Evolutionary conservation across 2,888 invertebrate species (phyloP), one percentile per base, ranked within the genome.

Genomic region (Vanessa cardui): DNA sequence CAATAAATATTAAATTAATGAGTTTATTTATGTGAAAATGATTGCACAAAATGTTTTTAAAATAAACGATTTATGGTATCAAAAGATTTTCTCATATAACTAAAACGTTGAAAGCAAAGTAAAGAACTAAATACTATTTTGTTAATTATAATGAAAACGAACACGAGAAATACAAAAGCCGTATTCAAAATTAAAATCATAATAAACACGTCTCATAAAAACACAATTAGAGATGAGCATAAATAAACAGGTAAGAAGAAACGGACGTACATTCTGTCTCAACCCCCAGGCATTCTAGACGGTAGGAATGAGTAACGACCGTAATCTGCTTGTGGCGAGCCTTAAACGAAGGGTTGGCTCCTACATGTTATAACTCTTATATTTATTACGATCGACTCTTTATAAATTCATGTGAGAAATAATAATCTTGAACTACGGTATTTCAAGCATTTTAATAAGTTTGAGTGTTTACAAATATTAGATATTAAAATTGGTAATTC

Each of bases 291-390:
- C 86, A 76, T 78, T 85, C 85, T 83, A 81, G 90, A 87, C 88
- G 87, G 88, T 88, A 89, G 87, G 89, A 86, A 89, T 91, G 91
- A 92, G 83, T 91, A 89, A 92, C 92, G 89, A 82, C 84, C 76
- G 81, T 92, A 92, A 92, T 92, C 92, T 90, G 87, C 89, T 89
- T 88, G 89, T 83, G 89, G 89, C 85, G 81, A 85, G 88, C 89
- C 89, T 86, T 85, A 90, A 90, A 84, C 88, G 86, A 90, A 90
- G 90, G 90, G 90, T 88, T 89, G 87, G 87, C 88, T 88, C 83
- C 87, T 83, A 83, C 86, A 79, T 84, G 84, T 83, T 74, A 73
- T 73, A 75, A 75, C 71, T 74, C 74, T 75, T 68, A 86, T 85
- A 90, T 91, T 91, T 92, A 90, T 90, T 86, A 82, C 83, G 77